Evolutionary conservation across 1,140 invertebrate species (phyloP).

Genomic region (Andricus grossulariae): DNA sequence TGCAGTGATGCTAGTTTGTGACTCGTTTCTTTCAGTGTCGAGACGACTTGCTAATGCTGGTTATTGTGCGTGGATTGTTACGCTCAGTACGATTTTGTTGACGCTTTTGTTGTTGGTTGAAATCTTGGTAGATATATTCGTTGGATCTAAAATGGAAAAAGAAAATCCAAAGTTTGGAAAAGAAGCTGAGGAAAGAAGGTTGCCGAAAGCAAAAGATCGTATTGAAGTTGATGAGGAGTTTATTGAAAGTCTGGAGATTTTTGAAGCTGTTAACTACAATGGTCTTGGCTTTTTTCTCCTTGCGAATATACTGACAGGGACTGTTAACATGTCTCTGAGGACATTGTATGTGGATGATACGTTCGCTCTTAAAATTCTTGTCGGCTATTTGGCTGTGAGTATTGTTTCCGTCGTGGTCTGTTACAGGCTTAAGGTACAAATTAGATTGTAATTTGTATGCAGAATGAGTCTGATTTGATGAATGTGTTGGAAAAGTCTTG

Average conservation of each 20-base stretch:
- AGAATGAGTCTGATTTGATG: too few relatives aligned
- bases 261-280: conserved; percentile 84
- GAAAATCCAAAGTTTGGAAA: background rate
- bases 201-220: background rate
- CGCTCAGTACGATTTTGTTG: conserved; percentile 77
- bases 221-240: too few relatives aligned
- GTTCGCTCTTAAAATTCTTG: conserved; percentile 77
- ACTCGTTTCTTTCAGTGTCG: conserved; percentile 77
- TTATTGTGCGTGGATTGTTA: conserved; percentile 86
- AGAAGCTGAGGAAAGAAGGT: background rate
- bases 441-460: conserved; percentile 57
- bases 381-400: conserved; percentile 78
- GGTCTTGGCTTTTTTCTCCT: conserved; percentile 87
- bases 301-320: conserved; percentile 87
- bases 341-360: conserved; percentile 77
- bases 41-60: conserved; percentile 86
- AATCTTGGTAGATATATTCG: conserved; percentile 67
- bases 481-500: too few relatives aligned
- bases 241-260: conserved; percentile 75
- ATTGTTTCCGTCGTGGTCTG: conserved; percentile 64
- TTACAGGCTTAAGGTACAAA: conserved; percentile 59
- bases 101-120: conserved; percentile 78
- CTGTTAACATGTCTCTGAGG: conserved; percentile 83
- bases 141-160: background rate
- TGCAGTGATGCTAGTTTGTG: conserved; percentile 70